A percentile compares a stretch with the other conserved stretches of the same genome.
Evolutionary conservation across 2,113 vertebrate species (phyloP).

Genomic region (Clarias gariepinus): DNA sequence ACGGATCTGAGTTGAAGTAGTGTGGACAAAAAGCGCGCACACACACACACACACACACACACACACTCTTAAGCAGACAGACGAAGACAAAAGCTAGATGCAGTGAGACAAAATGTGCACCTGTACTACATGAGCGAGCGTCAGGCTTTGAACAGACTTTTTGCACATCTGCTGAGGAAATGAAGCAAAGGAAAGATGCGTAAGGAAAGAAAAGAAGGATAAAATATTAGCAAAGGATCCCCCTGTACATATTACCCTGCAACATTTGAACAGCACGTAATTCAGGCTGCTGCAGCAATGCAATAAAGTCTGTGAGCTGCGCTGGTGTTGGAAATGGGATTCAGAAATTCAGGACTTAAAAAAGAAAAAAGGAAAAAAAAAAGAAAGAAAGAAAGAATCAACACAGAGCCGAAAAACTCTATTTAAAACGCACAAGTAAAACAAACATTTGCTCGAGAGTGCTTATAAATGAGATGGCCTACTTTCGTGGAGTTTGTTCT

Average conservation of each 20-base stretch:
- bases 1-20: neutral
- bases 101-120: conserved; percentile 45
- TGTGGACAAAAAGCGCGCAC: neutral
- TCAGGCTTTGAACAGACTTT: conserved; percentile 51
- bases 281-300: conserved; percentile 21
- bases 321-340: conserved; percentile 36
- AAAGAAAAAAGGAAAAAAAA: conserved; percentile 21
- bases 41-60: conserved; percentile 10
- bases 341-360: conserved; percentile 25
- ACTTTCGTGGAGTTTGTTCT: conserved; percentile 36
- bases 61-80: neutral
- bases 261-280: conserved; percentile 50
- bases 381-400: neutral
- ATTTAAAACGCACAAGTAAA: conserved; percentile 22
- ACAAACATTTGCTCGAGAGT: conserved; percentile 19
- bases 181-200: conserved; percentile 35
- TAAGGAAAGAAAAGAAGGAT: neutral
- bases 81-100: neutral
- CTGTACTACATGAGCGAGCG: conserved; percentile 51
- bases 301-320: conserved; percentile 33
- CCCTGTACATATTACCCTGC: conserved; percentile 50
- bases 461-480: conserved; percentile 16
- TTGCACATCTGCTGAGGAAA: conserved; percentile 55
- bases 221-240: conserved; percentile 31
- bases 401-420: conserved; percentile 13